Conservation (phyloP, 2,113 vertebrate genomes). For the Daboia siamensis region DNA sequence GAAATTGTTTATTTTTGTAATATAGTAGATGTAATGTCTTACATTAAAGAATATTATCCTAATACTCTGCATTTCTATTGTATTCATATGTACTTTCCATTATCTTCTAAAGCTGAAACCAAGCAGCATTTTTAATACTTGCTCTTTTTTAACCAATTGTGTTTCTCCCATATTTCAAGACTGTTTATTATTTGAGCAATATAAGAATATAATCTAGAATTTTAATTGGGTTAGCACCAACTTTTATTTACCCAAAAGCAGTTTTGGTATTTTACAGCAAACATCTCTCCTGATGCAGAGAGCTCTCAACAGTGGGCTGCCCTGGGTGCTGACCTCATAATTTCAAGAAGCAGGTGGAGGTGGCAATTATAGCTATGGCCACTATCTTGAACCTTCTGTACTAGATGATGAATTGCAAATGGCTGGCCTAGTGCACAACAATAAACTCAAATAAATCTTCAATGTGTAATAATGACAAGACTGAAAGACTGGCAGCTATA, state of each 20-base stretch:
- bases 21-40: background rate
- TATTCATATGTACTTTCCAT: background rate
- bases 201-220: background rate
- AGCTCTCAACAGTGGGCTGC: conserved; percentile 62
- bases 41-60: background rate
- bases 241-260: background rate
- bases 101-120: background rate
- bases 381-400: conserved; percentile 79
- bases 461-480: conserved; percentile 89
- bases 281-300: conserved; percentile 39
- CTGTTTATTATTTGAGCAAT: background rate
- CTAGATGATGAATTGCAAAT: conserved; percentile 90
- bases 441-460: conserved; percentile 93
- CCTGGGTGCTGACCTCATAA: conserved; percentile 79
- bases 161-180: background rate
- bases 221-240: conserved; percentile 7
- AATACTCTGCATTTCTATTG: background rate
- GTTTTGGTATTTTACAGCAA: conserved; percentile 1
- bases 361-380: conserved; percentile 83
- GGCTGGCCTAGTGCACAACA: conserved; percentile 79
- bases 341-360: conserved; percentile 84
- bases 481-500: conserved; percentile 87
- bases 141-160: background rate
- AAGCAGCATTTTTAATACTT: background rate
- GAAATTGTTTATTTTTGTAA: background rate